Base-by-base conservation (phyloP, 2,113 vertebrate species). In the Trinectes maculatus region DNA sequence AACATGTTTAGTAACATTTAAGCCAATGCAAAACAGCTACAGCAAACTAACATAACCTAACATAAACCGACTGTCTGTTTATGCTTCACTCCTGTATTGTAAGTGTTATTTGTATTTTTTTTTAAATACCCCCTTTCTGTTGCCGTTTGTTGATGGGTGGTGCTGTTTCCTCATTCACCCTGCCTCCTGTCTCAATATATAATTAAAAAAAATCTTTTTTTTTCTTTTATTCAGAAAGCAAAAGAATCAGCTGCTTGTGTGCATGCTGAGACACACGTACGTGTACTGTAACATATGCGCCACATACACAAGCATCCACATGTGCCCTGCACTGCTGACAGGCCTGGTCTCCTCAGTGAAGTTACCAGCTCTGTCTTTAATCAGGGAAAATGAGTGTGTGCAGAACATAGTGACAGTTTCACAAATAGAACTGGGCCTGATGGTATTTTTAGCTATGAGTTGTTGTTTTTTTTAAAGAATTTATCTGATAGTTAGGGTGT, bases 151-250 rank as follows among this genome's bases (percentile, higher is more conserved):
- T n/a, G n/a, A n/a, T n/a, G n/a, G n/a, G n/a, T n/a, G n/a, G n/a
- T n/a, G n/a, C n/a, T 72, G 74, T 89, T 87, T 86, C 71, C 79
- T 79, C 65, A 80, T 68, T 74, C 51, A 36, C 47, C 31, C 40
- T 80, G 65, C 33, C 67, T 78, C 19, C 60, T 64, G 9, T 60
- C 52, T 66, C 46, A 59, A 8, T 58, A 42, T n/a, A n/a, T n/a
- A 59, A 71, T 21, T 21, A 77, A 48, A 47, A 53, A 36, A 26
- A 25, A 16, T 61, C 52, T 64, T 71, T 8, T 63, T 74, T 71
- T 69, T 71, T 36, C 42, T 2, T 48, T 42, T 65, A 13, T 24
- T 6, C 12, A 46, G 16, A 66, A 74, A 71, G 26, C 25, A 21
- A 51, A 59, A 60, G 71, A 10, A 21, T 21, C 40, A n/a, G n/a